Conservation (phyloP, 1,140 invertebrate species). For the Sinonovacula constricta region DNA sequence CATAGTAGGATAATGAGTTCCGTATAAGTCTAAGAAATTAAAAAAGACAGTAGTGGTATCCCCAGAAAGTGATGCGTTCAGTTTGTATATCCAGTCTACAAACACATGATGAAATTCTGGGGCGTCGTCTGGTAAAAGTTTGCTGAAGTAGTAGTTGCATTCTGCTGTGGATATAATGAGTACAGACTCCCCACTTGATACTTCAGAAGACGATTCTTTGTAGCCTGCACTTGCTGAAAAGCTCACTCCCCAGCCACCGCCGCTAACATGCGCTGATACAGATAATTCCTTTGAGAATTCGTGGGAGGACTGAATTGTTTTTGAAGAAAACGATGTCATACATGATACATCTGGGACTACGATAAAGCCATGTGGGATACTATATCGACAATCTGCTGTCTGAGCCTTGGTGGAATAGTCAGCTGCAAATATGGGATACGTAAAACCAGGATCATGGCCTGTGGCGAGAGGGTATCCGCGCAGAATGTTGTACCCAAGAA, state of each 20-base stretch:
- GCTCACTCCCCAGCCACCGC: too few relatives aligned
- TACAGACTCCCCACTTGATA: conserved; percentile 21
- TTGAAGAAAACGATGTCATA: conserved; percentile 39
- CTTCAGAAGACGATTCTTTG: conserved; percentile 4
- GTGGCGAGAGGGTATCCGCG: conserved; percentile 34
- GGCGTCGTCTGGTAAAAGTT: conserved; percentile 3
- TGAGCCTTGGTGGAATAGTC: conserved; percentile 4
- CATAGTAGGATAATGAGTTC: conserved; percentile 24
- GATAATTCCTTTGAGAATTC: conserved; percentile 33
- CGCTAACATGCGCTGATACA: conserved; percentile 6
- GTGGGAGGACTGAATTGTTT: conserved; percentile 27
- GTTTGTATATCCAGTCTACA: conserved; percentile 27
- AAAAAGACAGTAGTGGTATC: not conserved
- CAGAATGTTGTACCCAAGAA: conserved; percentile 52
- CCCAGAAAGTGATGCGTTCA: not conserved
- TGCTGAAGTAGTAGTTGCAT: conserved; percentile 45
- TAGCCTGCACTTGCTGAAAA: conserved; percentile 48
- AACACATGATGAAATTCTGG: conserved; percentile 32
- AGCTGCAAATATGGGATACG: conserved; percentile 46
- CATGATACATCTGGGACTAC: conserved; percentile 47
- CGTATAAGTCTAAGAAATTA: conserved; percentile 27
- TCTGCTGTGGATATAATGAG: conserved; percentile 35
- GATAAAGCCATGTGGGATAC: conserved; percentile 34
- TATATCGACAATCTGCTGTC: conserved; percentile 43
- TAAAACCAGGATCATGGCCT: conserved; percentile 53